Evolutionary conservation across 1,140 invertebrate genomes (phyloP), one percentile per base, ranked within the genome.

Genomic region (Aphaenogaster floridana): DNA sequence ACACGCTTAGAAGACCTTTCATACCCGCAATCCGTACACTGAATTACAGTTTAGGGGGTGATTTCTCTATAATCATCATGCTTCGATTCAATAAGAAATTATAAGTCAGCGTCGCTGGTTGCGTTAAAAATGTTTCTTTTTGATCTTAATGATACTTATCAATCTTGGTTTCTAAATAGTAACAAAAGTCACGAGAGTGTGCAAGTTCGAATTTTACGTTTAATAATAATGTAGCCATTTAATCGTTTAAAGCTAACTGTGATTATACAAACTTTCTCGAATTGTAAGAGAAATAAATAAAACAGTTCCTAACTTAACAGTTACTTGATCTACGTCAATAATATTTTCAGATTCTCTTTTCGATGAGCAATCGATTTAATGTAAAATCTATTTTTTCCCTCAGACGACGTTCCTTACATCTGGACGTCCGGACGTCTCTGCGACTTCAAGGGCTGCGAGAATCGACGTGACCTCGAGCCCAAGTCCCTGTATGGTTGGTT

Each of bases 371-470:
- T 13, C 11, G 5, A 4, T 72, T 59, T 74, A 1, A 72, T 15
- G 9, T n/a, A 42, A 74, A 59, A 48, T 36, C 11, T 21, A 59
- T 39, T 39, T 77, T 52, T 57, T 59, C 59, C 95, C 96, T 79
- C 94, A 98, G 98, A 98, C 90, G 97, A 98, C 94, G 97, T 98
- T n/a, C 98, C 98, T 1, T 98, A 98, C 96, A 98, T 98, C 91
- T 99, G 98, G 98, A 98, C 98, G 0, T 98, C 97, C 28, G 98
- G 98, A 59, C 97, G 98, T 89, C 96, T 99, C 48, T 99, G 98
- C 93, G 98, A 99, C 96, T 99, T 99, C 96, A 98, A 98, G 93
- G 98, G 98, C 63, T 99, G 98, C 94, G 98, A 98, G 93, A 97
- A 97, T 63, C 97, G 98, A 81, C 96, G 96, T 59, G 98, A 99